Evolutionary conservation across 1,140 invertebrate species (phyloP), one percentile per base, ranked within the genome.

Genomic region (Limonius californicus): DNA sequence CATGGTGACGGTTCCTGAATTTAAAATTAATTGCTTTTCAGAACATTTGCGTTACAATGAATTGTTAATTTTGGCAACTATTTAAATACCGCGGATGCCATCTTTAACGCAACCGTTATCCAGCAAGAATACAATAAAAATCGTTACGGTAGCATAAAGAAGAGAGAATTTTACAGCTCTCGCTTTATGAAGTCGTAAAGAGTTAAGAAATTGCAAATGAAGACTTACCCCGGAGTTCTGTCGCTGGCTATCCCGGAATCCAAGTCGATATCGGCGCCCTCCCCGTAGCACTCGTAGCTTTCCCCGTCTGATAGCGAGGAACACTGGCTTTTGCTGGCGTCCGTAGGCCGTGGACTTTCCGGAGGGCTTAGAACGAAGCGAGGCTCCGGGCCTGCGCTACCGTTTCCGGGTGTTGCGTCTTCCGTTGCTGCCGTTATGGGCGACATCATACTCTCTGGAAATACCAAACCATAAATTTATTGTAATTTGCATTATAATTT

Each of bases 271-370:
- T 73, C 74, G 21, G 72, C 81, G 45, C 79, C 83, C 70, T 85
- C 84, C 1, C 83, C 84, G 65, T 83, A 85, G 68, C 85, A 85
- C 72, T 87, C 85, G 72, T 82, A 87, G 69, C 83, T 85, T 71
- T 86, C 85, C 15, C 81, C 82, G 65, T 86, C 84, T 8, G 83
- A 86, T 60, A 85, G 75, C 57, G 82, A 85, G 30, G 81, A 85
- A 70, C 82, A 86, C 69, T 83, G 83, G 67, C 74, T 76, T 67
- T 72, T 73, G 42, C 18, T 59, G 39, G 66, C 67, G 47, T 62
- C 68, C 47, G 64, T 62, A 62, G 61, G 62, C 47, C 54, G 27
- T 11, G 59, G 59, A 60, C 53, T 61, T 32, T 60, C 61, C 2
- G 66, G 64, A 35, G 69, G 62, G 59, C 67, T 71, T 27, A 67